phyloP scores from a whole-genome alignment of 2,113 vertebrate genomes.

The Psilopsiagon aymara region DNA sequence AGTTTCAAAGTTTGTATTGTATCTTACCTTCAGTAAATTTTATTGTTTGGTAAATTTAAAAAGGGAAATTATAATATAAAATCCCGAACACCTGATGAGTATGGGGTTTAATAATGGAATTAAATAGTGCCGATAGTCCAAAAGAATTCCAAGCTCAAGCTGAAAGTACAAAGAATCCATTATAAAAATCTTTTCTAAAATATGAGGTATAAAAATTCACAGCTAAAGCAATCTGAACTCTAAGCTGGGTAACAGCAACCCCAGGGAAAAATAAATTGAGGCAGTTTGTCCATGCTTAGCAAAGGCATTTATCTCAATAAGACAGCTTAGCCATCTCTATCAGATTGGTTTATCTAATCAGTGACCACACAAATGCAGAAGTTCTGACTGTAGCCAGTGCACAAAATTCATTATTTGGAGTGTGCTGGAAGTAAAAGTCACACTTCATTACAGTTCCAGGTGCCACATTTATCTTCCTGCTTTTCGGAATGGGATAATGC shows the following conservation, averaged over 20 bases:
- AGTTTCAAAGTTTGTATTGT: not conserved
- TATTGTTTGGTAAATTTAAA: not conserved
- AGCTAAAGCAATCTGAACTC: not conserved
- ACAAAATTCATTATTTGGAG: not conserved
- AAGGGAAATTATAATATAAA: not conserved
- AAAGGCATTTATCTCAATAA: conserved; percentile 14
- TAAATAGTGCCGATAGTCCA: not conserved
- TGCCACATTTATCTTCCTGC: not conserved
- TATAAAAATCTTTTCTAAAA: not conserved
- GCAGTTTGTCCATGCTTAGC: not conserved
- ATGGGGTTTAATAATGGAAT: not conserved
- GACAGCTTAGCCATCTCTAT: not conserved
- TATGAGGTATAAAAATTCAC: not conserved
- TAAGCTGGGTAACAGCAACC: not conserved
- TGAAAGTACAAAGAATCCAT: not conserved
- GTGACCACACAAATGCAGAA: not conserved
- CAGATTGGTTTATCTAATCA: conserved; percentile 25
- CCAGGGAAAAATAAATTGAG: not conserved
- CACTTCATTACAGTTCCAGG: not conserved
- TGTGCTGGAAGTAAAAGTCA: not conserved
- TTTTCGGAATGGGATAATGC: not conserved
- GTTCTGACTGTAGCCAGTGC: not conserved
- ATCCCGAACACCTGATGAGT: not conserved
- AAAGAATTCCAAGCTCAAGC: not conserved
- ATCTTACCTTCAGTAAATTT: not conserved